Conservation (phyloP, 2,113 vertebrate genomes). For the Procavia capensis region DNA sequence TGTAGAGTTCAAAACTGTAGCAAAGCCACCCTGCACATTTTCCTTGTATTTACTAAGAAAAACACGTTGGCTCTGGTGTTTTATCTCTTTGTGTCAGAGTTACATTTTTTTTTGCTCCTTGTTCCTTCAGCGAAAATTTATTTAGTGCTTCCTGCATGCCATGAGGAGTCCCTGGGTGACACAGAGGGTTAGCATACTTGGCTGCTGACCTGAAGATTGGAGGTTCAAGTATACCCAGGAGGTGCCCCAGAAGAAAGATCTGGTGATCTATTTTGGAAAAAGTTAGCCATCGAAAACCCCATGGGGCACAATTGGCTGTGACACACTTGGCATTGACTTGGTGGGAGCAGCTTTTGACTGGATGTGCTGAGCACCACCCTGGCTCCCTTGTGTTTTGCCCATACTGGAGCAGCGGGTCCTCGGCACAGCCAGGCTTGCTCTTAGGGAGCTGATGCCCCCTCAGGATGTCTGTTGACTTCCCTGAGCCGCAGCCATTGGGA, state of each 20-base stretch:
- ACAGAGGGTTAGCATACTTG: background rate
- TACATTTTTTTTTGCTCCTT: background rate
- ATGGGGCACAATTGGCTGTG: background rate
- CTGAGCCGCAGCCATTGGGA: constrained; percentile 71
- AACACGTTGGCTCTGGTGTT: background rate
- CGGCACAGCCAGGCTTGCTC: constrained; percentile 71
- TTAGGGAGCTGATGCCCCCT: constrained; percentile 61
- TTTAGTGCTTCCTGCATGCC: background rate
- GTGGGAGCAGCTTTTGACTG: background rate
- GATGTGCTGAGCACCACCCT: background rate
- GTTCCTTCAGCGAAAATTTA: background rate
- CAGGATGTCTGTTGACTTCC: constrained; percentile 71
- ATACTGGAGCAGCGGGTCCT: background rate
- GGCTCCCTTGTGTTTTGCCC: constrained; percentile 34
- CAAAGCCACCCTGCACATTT: background rate
- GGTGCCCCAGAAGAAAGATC: background rate
- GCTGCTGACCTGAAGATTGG: background rate
- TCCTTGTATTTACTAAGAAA: background rate
- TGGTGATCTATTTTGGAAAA: background rate
- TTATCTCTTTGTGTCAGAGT: background rate
- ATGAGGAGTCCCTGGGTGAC: background rate
- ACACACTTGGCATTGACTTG: background rate
- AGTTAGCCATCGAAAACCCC: background rate
- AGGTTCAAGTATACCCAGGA: background rate
- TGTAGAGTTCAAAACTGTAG: background rate